phyloP scores from a whole-genome alignment of 2,888 invertebrate genomes.

The Theodoxus fluviatilis region DNA sequence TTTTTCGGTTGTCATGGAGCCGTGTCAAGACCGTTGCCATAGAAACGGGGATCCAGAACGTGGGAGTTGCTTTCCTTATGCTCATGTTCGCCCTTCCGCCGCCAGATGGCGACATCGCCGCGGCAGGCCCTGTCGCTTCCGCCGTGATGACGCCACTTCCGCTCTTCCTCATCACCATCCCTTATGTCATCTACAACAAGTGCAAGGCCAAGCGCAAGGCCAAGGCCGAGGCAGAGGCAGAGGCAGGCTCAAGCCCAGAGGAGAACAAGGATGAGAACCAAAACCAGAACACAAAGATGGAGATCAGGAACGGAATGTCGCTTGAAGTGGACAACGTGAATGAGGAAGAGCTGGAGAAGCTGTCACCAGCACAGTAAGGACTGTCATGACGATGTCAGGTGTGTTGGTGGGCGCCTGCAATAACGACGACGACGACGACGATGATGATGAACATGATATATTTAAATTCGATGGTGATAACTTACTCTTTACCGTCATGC shows the following conservation, averaged over 20 bases:
- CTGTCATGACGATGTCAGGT: not conserved
- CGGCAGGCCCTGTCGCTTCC: slow-evolving; percentile 68
- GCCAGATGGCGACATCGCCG: slow-evolving; percentile 87
- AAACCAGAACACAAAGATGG: not conserved
- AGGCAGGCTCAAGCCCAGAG: not conserved
- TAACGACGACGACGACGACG: too few species aligned
- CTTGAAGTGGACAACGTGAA: not conserved
- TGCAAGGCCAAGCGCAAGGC: slow-evolving; percentile 27
- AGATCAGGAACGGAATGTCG: not conserved
- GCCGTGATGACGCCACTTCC: slow-evolving; percentile 95
- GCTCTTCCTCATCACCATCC: slow-evolving; percentile 68
- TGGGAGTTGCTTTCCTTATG: slow-evolving; percentile 88
- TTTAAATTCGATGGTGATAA: too few species aligned
- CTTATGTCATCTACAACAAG: slow-evolving; percentile 42
- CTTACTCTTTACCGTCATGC: too few species aligned
- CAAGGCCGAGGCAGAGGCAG: not conserved
- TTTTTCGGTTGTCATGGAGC: slow-evolving; percentile 48
- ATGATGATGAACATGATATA: too few species aligned
- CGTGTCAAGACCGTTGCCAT: slow-evolving; percentile 78
- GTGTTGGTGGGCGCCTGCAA: too few species aligned
- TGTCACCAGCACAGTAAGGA: not conserved
- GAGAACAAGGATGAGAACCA: slow-evolving; percentile 4
- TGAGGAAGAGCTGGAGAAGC: not conserved
- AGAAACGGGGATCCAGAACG: slow-evolving; percentile 87
- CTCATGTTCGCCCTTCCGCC: slow-evolving; percentile 81